Percentiles rank a stretch among this genome's conserved stretches.
phyloP scores from a whole-genome alignment of 2,797 vertebrate genomes.

The Pteropus rufus region DNA sequence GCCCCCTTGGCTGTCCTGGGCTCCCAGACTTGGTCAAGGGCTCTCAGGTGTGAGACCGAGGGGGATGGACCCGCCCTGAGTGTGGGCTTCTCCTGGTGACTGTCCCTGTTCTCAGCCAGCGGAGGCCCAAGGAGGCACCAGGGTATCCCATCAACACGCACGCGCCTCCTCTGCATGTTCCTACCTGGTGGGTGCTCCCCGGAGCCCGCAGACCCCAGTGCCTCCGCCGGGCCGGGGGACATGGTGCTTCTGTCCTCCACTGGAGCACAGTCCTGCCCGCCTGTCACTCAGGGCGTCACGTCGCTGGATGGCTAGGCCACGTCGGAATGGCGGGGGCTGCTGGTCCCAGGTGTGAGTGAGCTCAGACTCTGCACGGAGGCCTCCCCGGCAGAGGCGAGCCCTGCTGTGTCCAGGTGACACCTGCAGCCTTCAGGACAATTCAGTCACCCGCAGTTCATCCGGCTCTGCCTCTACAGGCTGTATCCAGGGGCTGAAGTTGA shows the following conservation, averaged over 20 bases:
- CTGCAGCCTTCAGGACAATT: accelerated
- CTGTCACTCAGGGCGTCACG: background rate
- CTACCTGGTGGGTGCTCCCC: background rate
- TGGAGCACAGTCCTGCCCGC: background rate
- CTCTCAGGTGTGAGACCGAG: background rate
- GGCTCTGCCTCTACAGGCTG: background rate
- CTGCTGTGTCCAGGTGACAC: background rate
- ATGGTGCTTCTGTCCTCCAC: too few species aligned
- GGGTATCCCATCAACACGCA: accelerated
- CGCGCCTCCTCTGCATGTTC: accelerated
- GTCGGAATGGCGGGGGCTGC: background rate
- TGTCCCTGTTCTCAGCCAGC: background rate
- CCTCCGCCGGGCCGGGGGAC: background rate
- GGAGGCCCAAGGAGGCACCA: background rate
- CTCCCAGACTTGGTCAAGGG: background rate
- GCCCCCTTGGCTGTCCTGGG: background rate
- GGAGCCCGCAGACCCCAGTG: background rate
- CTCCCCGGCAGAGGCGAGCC: background rate
- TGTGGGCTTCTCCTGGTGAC: background rate
- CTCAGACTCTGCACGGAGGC: accelerated
- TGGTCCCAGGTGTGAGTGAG: accelerated
- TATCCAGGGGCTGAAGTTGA: background rate
- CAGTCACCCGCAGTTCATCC: accelerated
- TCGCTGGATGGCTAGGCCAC: background rate
- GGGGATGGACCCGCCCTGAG: accelerated